Evolutionary conservation across 2,888 invertebrate species (phyloP).

Genomic region (Chrysolina haemoptera): DNA sequence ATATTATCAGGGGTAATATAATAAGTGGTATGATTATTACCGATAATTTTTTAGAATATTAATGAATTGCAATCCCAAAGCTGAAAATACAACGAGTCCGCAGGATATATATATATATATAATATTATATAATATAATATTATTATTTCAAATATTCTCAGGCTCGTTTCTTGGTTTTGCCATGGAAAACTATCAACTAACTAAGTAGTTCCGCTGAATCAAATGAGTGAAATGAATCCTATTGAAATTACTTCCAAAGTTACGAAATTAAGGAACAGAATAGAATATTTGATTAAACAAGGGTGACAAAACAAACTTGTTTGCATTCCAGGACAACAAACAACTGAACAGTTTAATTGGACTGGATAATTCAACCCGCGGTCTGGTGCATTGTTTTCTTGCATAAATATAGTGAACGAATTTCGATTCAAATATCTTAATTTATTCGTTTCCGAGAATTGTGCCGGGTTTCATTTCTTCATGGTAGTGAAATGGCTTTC

Average conservation of each 20-base stretch:
- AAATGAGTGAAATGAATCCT: background rate
- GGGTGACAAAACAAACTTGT: conserved; percentile 23
- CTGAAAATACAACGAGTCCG: no score
- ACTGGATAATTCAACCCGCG: conserved; percentile 15
- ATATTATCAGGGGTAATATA: no score
- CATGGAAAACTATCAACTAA: no score
- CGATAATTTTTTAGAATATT: no score
- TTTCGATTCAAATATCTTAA: conserved; percentile 9
- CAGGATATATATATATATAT: no score
- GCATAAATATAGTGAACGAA: background rate
- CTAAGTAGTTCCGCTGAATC: background rate
- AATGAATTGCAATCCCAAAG: no score
- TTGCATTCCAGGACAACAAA: conserved; percentile 26
- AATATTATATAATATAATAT: no score
- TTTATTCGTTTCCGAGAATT: background rate
- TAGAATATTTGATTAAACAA: conserved; percentile 17
- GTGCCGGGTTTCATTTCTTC: background rate
- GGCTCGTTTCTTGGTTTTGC: no score
- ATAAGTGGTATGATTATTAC: no score
- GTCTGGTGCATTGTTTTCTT: conserved; percentile 11
- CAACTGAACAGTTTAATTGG: conserved; percentile 19
- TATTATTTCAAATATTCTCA: no score
- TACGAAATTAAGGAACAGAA: background rate
- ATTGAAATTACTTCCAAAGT: background rate
- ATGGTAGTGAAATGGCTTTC: background rate